Percentiles rank a stretch among this genome's conserved stretches.
phyloP scores from a whole-genome alignment of 2,888 invertebrate species.

The Pyrochroa serraticornis region DNA sequence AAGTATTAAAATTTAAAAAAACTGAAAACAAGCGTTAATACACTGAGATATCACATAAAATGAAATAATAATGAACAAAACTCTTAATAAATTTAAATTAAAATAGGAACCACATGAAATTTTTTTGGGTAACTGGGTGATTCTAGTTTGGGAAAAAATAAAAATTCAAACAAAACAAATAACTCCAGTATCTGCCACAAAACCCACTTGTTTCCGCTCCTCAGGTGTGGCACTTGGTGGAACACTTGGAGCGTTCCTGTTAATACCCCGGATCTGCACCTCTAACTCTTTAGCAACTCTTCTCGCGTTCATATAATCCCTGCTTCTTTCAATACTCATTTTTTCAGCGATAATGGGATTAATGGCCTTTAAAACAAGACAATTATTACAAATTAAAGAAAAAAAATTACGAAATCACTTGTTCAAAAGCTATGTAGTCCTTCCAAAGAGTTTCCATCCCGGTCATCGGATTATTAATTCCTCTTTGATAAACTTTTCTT shows the following conservation, averaged over 20 bases:
- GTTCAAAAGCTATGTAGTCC: constrained; percentile 97
- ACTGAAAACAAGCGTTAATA: no score
- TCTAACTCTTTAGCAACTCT: constrained; percentile 96
- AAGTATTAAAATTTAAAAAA: no score
- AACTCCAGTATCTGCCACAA: no score
- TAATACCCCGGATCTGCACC: constrained; percentile 91
- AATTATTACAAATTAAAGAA: neutral
- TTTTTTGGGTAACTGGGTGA: no score
- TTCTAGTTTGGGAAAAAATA: no score
- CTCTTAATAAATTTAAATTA: no score
- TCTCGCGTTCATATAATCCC: constrained; percentile 97
- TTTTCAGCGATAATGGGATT: constrained; percentile 92
- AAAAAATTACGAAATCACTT: constrained; percentile 53
- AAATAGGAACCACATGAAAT: no score
- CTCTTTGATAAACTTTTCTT: constrained; percentile 94
- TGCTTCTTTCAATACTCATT: constrained; percentile 94
- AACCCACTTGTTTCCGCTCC: constrained; percentile 85
- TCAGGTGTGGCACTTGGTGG: constrained; percentile 92
- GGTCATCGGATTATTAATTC: constrained; percentile 94
- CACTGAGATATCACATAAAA: no score
- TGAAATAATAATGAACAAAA: no score
- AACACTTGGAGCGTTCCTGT: constrained; percentile 93
- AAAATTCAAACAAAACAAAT: no score
- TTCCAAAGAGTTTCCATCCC: constrained; percentile 97
- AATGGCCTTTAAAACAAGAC: constrained; percentile 47